Percentiles rank a stretch among this genome's conserved stretches.
These are phyloP conservation scores for Lepeophtheirus salmonis DNA, from an alignment of 1,140 invertebrate genomes.

Conservation along the genomic window DNA sequence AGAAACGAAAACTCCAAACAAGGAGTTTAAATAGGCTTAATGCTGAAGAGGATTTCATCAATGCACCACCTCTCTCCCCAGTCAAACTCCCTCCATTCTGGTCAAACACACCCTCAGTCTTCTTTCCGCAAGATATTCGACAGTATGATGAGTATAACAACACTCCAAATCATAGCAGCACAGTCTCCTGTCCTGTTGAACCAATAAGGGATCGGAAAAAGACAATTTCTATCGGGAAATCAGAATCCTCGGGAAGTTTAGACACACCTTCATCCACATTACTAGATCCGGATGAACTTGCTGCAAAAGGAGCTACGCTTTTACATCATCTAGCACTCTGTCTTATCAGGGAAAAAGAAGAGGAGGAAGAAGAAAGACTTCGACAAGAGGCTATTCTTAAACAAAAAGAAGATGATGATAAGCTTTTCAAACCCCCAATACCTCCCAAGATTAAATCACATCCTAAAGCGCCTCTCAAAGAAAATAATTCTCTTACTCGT, in stretches of 20 bases:
- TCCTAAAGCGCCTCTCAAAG: neutral
- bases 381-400: slow-evolving; percentile 1
- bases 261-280: neutral
- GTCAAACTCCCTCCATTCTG: neutral
- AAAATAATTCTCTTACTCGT: neutral
- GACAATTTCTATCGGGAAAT: neutral
- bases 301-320: slow-evolving; percentile 13
- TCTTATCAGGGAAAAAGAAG: slow-evolving; percentile 12
- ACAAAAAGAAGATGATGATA: neutral
- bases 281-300: slow-evolving; percentile 15
- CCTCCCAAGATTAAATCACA: neutral
- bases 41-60: neutral
- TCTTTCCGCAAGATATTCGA: neutral
- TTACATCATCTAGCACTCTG: slow-evolving; percentile 18
- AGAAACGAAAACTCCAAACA: neutral
- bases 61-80: neutral
- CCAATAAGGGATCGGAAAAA: neutral
- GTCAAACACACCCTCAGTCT: neutral
- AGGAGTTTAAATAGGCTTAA: neutral
- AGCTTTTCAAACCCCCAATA: neutral
- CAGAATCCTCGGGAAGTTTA: slow-evolving; percentile 4
- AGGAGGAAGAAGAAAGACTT: neutral
- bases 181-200: slow-evolving; percentile 7
- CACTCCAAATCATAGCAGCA: neutral
- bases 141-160: neutral